Evolutionary conservation across 2,888 invertebrate genomes (phyloP).

Genomic region (Cyrtodaria siliqua): DNA sequence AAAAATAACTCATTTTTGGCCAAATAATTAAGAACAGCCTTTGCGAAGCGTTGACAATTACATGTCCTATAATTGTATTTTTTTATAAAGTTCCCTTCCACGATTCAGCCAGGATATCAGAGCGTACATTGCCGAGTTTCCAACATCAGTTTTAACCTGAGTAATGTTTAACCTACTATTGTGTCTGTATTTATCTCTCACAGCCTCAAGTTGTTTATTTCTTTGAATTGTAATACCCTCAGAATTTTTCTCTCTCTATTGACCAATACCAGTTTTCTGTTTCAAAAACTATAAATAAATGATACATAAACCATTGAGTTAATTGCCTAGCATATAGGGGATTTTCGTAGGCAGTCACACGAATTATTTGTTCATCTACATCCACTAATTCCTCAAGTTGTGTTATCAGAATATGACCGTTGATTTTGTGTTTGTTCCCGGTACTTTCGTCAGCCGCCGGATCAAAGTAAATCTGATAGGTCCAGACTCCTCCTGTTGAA

Average conservation of each 20-base stretch:
- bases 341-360: too few relatives aligned
- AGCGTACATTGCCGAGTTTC: too few relatives aligned
- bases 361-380: too few relatives aligned
- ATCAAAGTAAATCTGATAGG: too few relatives aligned
- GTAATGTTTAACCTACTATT: neutral
- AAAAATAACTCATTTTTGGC: neutral
- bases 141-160: too few relatives aligned
- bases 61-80: neutral
- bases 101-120: constrained; percentile 12
- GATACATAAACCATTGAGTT: neutral
- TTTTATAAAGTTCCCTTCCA: constrained; percentile 8
- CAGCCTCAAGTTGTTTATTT: constrained; percentile 2
- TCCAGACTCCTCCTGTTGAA: too few relatives aligned
- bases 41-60: constrained; percentile 22
- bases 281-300: constrained; percentile 23
- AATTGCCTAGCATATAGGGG: too few relatives aligned
- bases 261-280: constrained; percentile 28
- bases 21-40: constrained; percentile 6
- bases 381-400: too few relatives aligned
- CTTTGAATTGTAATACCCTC: constrained; percentile 36
- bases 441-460: too few relatives aligned
- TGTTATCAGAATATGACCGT: too few relatives aligned
- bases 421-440: too few relatives aligned
- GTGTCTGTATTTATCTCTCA: constrained; percentile 5
- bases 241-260: constrained; percentile 26